Evolutionary conservation across 2,797 vertebrate genomes (phyloP).

Genomic region (Mormyrus proboscirostris): DNA sequence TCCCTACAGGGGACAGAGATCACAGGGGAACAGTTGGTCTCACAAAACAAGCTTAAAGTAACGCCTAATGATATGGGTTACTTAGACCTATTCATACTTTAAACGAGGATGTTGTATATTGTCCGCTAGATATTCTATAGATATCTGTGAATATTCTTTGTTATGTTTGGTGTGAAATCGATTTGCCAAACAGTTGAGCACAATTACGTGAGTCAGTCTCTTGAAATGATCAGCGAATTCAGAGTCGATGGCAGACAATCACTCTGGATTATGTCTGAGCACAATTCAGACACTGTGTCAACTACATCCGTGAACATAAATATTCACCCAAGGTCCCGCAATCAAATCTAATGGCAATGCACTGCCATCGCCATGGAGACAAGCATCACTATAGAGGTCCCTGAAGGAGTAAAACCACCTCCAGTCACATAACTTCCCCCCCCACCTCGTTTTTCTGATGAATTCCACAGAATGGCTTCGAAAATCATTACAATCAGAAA

Average conservation of each 20-base stretch:
- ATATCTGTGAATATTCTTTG: neutral
- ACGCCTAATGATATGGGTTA: neutral
- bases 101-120: neutral
- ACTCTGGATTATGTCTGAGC: neutral
- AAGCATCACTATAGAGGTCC: constrained; percentile 39
- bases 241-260: neutral
- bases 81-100: neutral
- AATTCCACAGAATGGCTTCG: neutral
- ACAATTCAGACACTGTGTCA: neutral
- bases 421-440: neutral
- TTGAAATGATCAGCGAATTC: constrained; percentile 7
- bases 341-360: constrained; percentile 16
- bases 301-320: constrained; percentile 18
- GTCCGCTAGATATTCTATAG: neutral
- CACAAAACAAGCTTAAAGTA: neutral
- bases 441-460: neutral
- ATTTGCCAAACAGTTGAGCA: constrained; percentile 9
- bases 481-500: neutral
- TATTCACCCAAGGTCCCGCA: constrained; percentile 27
- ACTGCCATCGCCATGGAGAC: constrained; percentile 44
- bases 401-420: constrained; percentile 20
- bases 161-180: constrained; percentile 4
- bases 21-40: neutral
- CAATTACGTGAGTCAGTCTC: neutral
- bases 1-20: neutral